Conservation (phyloP, 2,797 vertebrate genomes). For the Hybognathus amarus region DNA sequence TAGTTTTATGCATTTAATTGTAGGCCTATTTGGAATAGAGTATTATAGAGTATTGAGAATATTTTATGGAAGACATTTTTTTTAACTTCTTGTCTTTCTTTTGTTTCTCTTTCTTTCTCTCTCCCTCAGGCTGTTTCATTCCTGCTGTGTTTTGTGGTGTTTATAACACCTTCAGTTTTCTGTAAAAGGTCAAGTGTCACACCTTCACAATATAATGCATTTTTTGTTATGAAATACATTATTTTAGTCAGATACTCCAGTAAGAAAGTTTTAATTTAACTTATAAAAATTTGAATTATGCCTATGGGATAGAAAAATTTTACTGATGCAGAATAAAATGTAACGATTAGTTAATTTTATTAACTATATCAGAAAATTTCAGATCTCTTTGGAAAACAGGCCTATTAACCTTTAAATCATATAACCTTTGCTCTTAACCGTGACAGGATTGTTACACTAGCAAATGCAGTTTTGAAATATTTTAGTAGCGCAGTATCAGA, state of each 20-base stretch:
- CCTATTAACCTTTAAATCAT: constrained; percentile 19
- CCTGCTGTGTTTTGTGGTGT: background rate
- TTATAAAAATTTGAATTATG: background rate
- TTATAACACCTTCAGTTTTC: background rate
- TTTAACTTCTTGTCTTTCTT: background rate
- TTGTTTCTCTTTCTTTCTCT: background rate
- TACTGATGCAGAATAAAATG: background rate
- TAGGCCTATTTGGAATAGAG: background rate
- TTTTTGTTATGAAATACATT: background rate
- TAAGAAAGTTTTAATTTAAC: background rate
- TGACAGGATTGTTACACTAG: background rate
- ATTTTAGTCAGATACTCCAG: background rate
- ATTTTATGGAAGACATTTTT: background rate
- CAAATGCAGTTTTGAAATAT: constrained; percentile 17
- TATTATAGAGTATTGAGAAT: background rate
- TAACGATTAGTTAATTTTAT: background rate
- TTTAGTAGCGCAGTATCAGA: constrained; percentile 11
- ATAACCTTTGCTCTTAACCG: constrained; percentile 7
- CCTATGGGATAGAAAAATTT: background rate
- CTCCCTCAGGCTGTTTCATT: constrained; percentile 9
- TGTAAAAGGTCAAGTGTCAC: background rate
- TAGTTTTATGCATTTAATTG: background rate
- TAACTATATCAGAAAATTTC: background rate
- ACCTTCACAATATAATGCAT: background rate
- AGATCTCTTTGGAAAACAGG: background rate